Base-by-base conservation (phyloP, 2,888 invertebrate genomes). In the Agriotes lineatus region DNA sequence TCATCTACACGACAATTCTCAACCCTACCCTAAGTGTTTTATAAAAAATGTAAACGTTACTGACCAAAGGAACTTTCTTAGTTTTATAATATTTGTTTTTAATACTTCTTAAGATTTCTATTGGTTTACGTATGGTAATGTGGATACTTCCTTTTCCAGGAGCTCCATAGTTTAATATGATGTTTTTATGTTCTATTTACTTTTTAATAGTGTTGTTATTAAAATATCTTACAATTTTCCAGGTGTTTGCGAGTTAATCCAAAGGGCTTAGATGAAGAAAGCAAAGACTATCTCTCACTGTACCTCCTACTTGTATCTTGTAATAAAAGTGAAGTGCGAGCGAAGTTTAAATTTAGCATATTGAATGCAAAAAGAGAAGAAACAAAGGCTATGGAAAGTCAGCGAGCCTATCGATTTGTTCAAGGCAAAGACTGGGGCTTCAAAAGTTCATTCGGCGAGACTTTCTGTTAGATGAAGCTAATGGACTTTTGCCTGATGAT, bases 351-450 rank as follows among this genome's bases (percentile, higher is more conserved):
- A 90, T 99, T 99, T 90, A 98, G 98, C 85, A 99, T 99, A 89
- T 90, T 99, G 86, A 99, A 99, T 88, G 98, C 99, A 84, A 99
- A 99, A 90, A 90, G 99, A 81, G 99, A 99, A 89, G 99, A 99
- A 88, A 99, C 99, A 82, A 99, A 99, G 90, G 99, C 99, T 79
- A 99, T 99, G 99, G 99, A 98, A 85, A 92, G 92, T 85, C 92
- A 92, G 83, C 87, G 99, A 84, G 99, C 99, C 74, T 99, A 99
- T 87, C 92, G 99, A 88, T 99, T 99, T 87, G 99, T 99, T 72
- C 99, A 99, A 88, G 99, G 99, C 79, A 99, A 99, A 87, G 99
- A 99, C 89, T 99, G 99, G 99, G 99, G 99, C 69, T 99, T 99
- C 88, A 99, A 99, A 99, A 99, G 86, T 99, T 99, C 85, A 99